Base-by-base conservation (phyloP, 2,113 vertebrate species). In the Odocoileus virginianus region DNA sequence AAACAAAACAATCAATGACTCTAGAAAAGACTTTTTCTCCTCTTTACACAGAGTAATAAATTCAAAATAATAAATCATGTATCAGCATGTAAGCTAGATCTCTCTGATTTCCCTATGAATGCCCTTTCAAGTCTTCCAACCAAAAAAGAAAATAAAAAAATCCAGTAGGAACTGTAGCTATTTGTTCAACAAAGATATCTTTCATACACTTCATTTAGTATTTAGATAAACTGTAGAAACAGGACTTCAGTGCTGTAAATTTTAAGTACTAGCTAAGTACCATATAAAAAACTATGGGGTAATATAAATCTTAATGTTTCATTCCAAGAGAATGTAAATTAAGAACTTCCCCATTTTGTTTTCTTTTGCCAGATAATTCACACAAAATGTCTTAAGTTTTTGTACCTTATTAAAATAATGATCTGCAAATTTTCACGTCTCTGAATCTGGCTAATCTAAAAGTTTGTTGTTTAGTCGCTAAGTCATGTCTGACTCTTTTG, bases 1-100 rank as follows among this genome's bases (percentile, higher is more conserved):
- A 45, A 98, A 97, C 78, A 97, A 96, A 97, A 96, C 86, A 61
- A 96, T 96, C 94, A 95, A 91, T 95, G 43, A 98, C 74, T 94
- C 92, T 97, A 94, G 1, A 67, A 54, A 57, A 79, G 87, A 19
- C 79, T 67, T 58, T 90, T 86, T 58, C 55, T 47, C 8, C 3
- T 17, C 89, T 89, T 96, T 97, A 95, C 78, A 93, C 60, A 94
- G 91, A 93, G 86, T 90, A 96, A 89, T 97, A 97, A 97, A 67
- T 45, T 43, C 79, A 92, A 17, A 60, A 97, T 96, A 98, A 79
- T 54, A 47, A 93, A 97, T 94, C 96, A 96, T 5, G 33, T 54
- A 89, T 95, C 43, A 55, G 16, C 57, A 84, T 78, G 81, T 93
- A 96, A 97, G 60, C 47, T 95, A 57, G 95, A 91, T 19, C 94